These are phyloP conservation scores for Melanerpes aurifrons DNA, from an alignment of 2,113 vertebrate genomes.

Conservation along the genomic window DNA sequence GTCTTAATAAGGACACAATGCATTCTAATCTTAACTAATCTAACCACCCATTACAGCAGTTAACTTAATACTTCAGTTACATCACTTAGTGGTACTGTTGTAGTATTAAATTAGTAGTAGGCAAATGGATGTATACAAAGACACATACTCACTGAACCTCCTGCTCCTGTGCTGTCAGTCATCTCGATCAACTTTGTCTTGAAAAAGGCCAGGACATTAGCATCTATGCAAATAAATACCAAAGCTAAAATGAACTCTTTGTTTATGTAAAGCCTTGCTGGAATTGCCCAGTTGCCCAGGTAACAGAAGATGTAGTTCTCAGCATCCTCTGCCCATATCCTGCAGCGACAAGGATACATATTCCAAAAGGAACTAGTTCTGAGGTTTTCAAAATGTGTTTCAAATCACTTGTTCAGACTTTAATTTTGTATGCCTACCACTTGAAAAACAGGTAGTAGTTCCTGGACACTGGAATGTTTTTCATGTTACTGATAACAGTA, in stretches of 20 bases:
- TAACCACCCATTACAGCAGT: neutral
- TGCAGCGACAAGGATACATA: neutral
- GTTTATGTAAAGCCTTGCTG: neutral
- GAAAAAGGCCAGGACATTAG: neutral
- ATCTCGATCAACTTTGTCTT: neutral
- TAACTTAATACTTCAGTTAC: neutral
- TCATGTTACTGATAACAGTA: neutral
- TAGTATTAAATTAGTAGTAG: neutral
- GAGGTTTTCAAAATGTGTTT: neutral
- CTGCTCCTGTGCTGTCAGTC: neutral
- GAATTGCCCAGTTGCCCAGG: neutral
- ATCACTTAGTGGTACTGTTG: neutral
- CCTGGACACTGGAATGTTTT: neutral
- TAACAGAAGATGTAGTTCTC: neutral
- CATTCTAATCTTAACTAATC: neutral
- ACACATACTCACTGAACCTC: neutral
- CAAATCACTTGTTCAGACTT: neutral
- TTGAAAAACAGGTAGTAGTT: neutral
- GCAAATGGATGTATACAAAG: neutral
- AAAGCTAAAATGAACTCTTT: neutral
- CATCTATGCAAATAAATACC: neutral
- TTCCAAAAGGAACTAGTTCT: neutral
- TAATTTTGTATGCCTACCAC: neutral
- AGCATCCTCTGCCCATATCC: neutral
- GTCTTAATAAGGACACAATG: neutral